phyloP scores from a whole-genome alignment of 2,797 vertebrate species.

The Fundulus diaphanus region DNA sequence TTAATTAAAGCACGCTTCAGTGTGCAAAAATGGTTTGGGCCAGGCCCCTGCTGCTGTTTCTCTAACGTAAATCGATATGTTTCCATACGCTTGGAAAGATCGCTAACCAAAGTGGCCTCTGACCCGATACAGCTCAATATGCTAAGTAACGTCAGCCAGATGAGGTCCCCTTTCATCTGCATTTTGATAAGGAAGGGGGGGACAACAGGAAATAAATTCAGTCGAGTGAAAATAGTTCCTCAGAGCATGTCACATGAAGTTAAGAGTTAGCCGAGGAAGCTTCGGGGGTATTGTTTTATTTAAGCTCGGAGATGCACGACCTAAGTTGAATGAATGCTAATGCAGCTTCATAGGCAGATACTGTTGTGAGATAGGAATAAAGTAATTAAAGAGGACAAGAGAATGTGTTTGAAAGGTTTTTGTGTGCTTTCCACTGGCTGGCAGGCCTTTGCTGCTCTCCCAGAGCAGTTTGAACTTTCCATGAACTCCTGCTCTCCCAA shows the following conservation, averaged over 20 bases:
- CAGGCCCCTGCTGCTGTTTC: slow-evolving; percentile 56
- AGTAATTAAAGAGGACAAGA: slow-evolving; percentile 37
- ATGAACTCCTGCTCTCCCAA: slow-evolving; percentile 67
- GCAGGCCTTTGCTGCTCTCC: slow-evolving; percentile 33
- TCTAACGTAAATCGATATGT: slow-evolving; percentile 77
- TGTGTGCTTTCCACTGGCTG: slow-evolving; percentile 42
- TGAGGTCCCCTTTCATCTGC: slow-evolving; percentile 73
- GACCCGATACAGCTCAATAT: slow-evolving; percentile 73
- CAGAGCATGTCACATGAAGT: slow-evolving; percentile 64
- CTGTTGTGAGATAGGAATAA: slow-evolving; percentile 10
- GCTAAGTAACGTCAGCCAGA: slow-evolving; percentile 67
- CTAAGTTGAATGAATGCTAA: slow-evolving; percentile 11
- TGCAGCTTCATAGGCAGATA: slow-evolving; percentile 6
- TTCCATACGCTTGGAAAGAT: slow-evolving; percentile 76
- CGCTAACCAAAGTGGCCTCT: slow-evolving; percentile 75
- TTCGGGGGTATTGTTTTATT: slow-evolving; percentile 24
- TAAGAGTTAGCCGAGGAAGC: slow-evolving; percentile 49
- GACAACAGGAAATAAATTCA: slow-evolving; percentile 27
- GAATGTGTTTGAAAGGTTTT: slow-evolving; percentile 44
- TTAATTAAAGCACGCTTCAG: slow-evolving; percentile 59
- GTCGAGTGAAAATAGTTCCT: slow-evolving; percentile 63
- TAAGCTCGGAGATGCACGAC: slow-evolving; percentile 9
- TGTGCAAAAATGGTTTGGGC: slow-evolving; percentile 41
- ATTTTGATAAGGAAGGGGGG: slow-evolving; percentile 61
- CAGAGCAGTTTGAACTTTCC: slow-evolving; percentile 61